Base-by-base conservation (phyloP, 2,113 vertebrate species). In the Xiphias gladius region DNA sequence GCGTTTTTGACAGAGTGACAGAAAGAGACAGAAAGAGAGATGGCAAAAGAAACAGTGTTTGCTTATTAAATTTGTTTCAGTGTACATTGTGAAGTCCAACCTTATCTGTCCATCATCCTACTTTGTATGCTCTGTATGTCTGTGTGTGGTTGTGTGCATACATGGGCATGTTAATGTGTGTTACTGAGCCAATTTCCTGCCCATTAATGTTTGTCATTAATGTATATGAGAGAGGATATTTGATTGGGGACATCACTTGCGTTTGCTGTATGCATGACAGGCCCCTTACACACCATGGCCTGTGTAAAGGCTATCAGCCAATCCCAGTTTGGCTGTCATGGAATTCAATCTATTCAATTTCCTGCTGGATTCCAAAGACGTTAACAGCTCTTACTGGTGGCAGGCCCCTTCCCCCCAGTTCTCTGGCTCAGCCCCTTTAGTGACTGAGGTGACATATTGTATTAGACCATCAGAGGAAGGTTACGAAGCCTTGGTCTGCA, bases 401-500 rank as follows among this genome's bases (percentile, higher is more conserved):
- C 50, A 80, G 69, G 3, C 59, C 66, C 65, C 37, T 30, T 26
- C 46, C 43, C 69, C 64, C 35, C 63, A 37, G 58, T 59, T 46
- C 69, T 64, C 55, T 28, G 35, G 43, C 80, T 81, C 57, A 32
- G 55, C 76, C 66, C 86, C 74, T 76, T 19, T 50, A 17, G 79
- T 70, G 69, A 71, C 75, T 67, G 86, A 90, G 81, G 89, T 92
- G 91, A 91, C 92, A 90, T 86, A 82, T 92, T 89, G 87, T 85
- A 93, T 88, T 90, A 90, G 82, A 69, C 73, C 86, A 88, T 91
- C 89, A 86, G 83, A 66, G 64, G 73, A 87, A 88, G 79, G 90
- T 87, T 88, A 82, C 61, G n/a, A 76, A 85, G 86, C 58, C 55
- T 77, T 71, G 67, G 75, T 88, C 55, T 74, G 59, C 39, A 0